Conservation (phyloP, 2,888 invertebrate species). For the Leucoma salicis region DNA sequence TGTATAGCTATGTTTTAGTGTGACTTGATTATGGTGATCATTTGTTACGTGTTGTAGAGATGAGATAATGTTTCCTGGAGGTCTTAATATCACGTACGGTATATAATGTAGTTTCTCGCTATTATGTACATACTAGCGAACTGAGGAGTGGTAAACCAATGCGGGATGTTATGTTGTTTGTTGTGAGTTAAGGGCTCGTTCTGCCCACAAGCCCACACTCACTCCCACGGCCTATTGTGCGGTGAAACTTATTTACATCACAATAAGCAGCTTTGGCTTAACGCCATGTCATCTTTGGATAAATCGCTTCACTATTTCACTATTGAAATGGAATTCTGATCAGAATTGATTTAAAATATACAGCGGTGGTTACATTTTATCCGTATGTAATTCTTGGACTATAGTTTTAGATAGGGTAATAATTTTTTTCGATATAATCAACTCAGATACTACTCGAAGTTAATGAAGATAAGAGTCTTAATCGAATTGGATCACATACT, state of each 20-base stretch:
- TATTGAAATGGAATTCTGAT: slow-evolving; percentile 20
- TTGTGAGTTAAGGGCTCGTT: slow-evolving; percentile 54
- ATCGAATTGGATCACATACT: neutral
- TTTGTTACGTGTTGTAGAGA: no score
- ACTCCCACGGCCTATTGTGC: slow-evolving; percentile 68
- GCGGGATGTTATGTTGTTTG: slow-evolving; percentile 56
- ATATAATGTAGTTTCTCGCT: no score
- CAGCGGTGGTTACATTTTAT: neutral
- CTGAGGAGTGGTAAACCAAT: slow-evolving; percentile 40
- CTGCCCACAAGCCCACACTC: slow-evolving; percentile 66
- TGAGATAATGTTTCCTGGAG: no score
- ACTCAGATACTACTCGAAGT: neutral
- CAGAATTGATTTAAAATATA: neutral
- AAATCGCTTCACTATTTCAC: slow-evolving; percentile 28
- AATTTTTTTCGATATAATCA: neutral
- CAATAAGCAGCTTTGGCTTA: slow-evolving; percentile 68
- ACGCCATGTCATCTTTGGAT: slow-evolving; percentile 55
- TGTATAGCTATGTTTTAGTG: no score
- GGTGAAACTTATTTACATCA: slow-evolving; percentile 77
- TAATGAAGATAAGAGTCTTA: neutral
- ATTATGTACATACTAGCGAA: no score
- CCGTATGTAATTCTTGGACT: neutral
- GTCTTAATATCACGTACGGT: no score
- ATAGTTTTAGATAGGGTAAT: neutral
- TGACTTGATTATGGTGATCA: no score